Base-by-base conservation (phyloP, 2,888 invertebrate genomes). In the Amphipyra berbera region DNA sequence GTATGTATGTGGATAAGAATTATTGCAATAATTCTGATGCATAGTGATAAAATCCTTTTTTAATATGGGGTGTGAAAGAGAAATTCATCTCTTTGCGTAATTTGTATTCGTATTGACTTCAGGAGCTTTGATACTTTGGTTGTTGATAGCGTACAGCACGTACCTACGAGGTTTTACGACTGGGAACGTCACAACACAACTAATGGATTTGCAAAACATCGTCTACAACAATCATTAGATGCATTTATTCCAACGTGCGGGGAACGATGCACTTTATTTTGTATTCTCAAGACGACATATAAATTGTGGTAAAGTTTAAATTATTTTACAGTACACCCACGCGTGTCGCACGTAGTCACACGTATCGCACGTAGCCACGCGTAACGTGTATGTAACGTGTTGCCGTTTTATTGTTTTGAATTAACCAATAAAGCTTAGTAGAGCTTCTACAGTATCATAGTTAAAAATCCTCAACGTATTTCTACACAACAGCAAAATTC, bases 111-210 rank as follows among this genome's bases (percentile, higher is more conserved):
- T 27, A 52, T 46, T 38, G 47, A 48, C 47, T 37, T 41, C 21
- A 38, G 33, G 14, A 45, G 44, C 40, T 15, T 47, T 37, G 3
- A 9, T 37, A 37, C 10, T 37, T 37, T 12, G 37, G 10, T 67
- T 40, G 50, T 66, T 49, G 42, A 41, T 60, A 38, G 59, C 15
- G 50, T 33, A 37, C 30, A 30, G 2, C 40, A 3, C 15, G 37
- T 10, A 15, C 15, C 14, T 45, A 14, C 6, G 15, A 15, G 13
- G 15, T 37, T 60, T 66, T 30, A 7, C 44, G 44, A 37, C 30
- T 47, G 12, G 35, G 58, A 40, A 7, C 30, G 30, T 21, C 21
- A 21, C 12, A 6, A 27, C 42, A 65, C 8, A 41, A 8, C 13
- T 48, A 15, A 35, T 15, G 12, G 66, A 59, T 48, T 48, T 52